Conservation (phyloP, 2,888 invertebrate species). For the Leptarthrus brevirostris region DNA sequence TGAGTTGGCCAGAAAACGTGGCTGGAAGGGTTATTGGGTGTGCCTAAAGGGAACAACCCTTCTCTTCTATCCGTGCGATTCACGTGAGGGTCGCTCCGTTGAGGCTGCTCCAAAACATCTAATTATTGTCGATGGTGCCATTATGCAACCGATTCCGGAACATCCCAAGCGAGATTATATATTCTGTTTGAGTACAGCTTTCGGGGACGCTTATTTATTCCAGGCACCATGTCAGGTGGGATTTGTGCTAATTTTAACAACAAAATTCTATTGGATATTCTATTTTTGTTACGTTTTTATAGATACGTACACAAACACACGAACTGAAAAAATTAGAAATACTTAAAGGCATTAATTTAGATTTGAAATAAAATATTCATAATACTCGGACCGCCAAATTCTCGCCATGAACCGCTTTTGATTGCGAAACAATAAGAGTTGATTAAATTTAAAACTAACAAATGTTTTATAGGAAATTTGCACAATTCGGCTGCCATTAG, state of each 20-base stretch:
- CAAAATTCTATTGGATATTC: neutral
- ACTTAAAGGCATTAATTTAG: constrained; percentile 14
- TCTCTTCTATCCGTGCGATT: constrained; percentile 95
- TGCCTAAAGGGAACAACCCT: constrained; percentile 96
- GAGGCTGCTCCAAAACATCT: constrained; percentile 95
- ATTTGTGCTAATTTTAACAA: constrained; percentile 49
- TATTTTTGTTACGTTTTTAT: neutral
- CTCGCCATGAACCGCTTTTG: no score
- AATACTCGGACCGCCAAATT: neutral
- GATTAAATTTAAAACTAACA: no score
- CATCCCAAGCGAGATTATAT: constrained; percentile 98
- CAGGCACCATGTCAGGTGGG: constrained; percentile 88
- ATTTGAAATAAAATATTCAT: constrained; percentile 22
- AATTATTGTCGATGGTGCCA: constrained; percentile 95
- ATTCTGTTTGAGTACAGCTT: constrained; percentile 97
- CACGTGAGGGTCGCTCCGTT: constrained; percentile 88
- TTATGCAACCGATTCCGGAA: constrained; percentile 99
- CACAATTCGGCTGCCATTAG: no score
- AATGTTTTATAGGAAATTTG: no score
- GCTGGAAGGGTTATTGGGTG: constrained; percentile 99
- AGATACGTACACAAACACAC: neutral
- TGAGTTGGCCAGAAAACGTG: constrained; percentile 93
- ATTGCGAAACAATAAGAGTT: no score
- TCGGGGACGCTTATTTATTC: constrained; percentile 97
- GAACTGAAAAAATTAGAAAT: no score